phyloP scores from a whole-genome alignment of 1,140 invertebrate genomes.

The Vanessa tameamea region DNA sequence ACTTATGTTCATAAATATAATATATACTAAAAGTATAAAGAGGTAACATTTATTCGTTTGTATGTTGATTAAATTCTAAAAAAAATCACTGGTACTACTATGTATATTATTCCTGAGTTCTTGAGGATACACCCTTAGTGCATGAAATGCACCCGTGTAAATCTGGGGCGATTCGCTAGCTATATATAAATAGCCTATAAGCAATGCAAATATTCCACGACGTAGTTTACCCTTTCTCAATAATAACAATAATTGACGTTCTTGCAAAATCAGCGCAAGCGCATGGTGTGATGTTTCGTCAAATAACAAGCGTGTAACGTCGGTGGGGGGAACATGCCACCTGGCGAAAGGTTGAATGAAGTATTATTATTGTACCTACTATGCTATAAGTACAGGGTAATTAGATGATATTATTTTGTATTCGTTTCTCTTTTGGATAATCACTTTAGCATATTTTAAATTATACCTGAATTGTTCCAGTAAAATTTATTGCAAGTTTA shows the following conservation, averaged over 20 bases:
- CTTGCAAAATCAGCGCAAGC: slow-evolving; percentile 7
- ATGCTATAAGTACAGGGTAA: not conserved
- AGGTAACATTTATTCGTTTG: too few species aligned
- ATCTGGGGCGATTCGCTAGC: too few species aligned
- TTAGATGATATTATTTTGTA: not conserved
- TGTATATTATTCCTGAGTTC: too few species aligned
- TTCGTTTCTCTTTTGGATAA: not conserved
- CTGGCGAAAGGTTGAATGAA: slow-evolving; percentile 44
- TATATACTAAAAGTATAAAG: too few species aligned
- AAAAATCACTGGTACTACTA: too few species aligned
- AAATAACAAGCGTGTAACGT: slow-evolving; percentile 36
- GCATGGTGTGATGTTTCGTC: slow-evolving; percentile 31
- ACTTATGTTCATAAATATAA: too few species aligned
- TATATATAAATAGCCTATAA: not conserved
- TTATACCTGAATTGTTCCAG: too few species aligned
- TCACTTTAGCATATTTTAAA: not conserved
- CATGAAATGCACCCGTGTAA: too few species aligned
- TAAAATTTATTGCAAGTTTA: too few species aligned
- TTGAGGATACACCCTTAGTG: too few species aligned
- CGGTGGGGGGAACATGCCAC: slow-evolving; percentile 46
- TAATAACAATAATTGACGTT: slow-evolving; percentile 1
- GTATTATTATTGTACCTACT: not conserved
- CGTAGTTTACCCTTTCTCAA: slow-evolving; percentile 7
- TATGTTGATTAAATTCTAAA: too few species aligned
- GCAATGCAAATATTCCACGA: not conserved